These are phyloP conservation scores for Nomada fabriciana DNA, from an alignment of 2,888 invertebrate species.

Conservation along the genomic window DNA sequence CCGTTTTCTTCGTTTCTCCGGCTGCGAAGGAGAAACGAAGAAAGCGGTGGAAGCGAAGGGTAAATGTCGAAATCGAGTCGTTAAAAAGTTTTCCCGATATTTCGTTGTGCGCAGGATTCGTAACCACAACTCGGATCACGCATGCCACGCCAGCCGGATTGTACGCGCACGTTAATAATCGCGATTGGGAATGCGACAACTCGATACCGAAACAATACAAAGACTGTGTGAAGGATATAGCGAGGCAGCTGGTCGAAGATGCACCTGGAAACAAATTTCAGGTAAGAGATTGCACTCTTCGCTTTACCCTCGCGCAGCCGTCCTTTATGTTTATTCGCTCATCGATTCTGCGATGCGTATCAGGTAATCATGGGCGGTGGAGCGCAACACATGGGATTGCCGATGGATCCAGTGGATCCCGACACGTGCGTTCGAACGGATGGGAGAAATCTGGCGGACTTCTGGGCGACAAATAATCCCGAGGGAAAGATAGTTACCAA, in stretches of 20 bases:
- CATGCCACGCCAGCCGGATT: conserved; percentile 88
- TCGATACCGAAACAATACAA: conserved; percentile 77
- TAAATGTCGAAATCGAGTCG: no score
- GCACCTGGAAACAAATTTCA: conserved; percentile 87
- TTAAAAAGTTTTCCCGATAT: background rate
- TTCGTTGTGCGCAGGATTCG: conserved; percentile 84
- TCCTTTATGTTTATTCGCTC: no score
- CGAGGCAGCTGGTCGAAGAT: conserved; percentile 87
- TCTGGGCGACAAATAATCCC: conserved; percentile 85
- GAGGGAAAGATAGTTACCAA: conserved; percentile 83
- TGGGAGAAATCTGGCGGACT: conserved; percentile 85
- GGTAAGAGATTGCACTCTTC: conserved; percentile 79
- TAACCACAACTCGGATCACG: conserved; percentile 88
- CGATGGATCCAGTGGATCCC: conserved; percentile 73
- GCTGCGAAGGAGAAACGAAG: background rate
- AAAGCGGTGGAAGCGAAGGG: background rate
- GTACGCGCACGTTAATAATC: conserved; percentile 86
- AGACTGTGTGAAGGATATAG: conserved; percentile 86
- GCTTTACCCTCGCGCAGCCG: background rate
- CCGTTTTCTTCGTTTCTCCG: background rate
- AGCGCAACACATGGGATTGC: conserved; percentile 83
- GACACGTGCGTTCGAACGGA: conserved; percentile 85
- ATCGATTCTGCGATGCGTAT: background rate
- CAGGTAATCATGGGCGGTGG: conserved; percentile 88
- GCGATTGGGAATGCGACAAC: conserved; percentile 88